A percentile compares a stretch with the other conserved stretches of the same genome.
phyloP scores from a whole-genome alignment of 1,140 invertebrate genomes.

The Bombyx mandarina region DNA sequence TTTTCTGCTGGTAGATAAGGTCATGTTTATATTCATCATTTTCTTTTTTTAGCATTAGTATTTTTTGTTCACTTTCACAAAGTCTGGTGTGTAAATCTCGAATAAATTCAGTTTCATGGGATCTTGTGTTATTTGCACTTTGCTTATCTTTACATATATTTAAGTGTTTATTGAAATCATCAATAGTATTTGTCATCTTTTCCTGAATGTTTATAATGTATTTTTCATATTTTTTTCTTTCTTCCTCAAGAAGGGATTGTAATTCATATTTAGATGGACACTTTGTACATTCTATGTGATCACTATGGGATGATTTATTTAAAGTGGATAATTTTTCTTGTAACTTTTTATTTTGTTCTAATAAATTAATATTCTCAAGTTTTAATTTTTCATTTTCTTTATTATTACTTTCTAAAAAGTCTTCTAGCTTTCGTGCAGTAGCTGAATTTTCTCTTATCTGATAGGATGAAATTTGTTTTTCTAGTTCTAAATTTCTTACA shows the following conservation, averaged over 20 bases:
- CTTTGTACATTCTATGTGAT: constrained; percentile 24
- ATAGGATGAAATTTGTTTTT: constrained; percentile 32
- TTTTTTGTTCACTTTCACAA: constrained; percentile 63
- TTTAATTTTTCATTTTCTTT: constrained; percentile 50
- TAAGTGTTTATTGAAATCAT: constrained; percentile 43
- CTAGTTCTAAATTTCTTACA: constrained; percentile 42
- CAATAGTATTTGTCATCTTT: constrained; percentile 52
- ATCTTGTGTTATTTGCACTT: constrained; percentile 18
- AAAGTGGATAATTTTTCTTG: constrained; percentile 52
- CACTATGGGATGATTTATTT: constrained; percentile 26
- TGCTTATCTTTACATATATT: constrained; percentile 25
- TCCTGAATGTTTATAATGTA: constrained; percentile 54
- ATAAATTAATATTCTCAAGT: constrained; percentile 51
- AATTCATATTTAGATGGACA: constrained; percentile 55
- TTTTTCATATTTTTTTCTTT: constrained; percentile 63
- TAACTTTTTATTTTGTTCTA: constrained; percentile 52
- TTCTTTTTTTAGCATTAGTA: constrained; percentile 61
- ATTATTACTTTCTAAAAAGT: constrained; percentile 27
- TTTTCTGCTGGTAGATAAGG: constrained; percentile 25
- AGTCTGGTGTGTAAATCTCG: constrained; percentile 50
- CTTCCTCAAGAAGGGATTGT: constrained; percentile 50
- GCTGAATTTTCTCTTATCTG: constrained; percentile 23
- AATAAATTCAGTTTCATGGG: constrained; percentile 35
- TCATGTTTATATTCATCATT: constrained; percentile 51
- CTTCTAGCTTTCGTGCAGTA: constrained; percentile 28